Percentiles rank a stretch among this genome's conserved stretches.
These are phyloP conservation scores for Apoda limacodes DNA, from an alignment of 2,888 invertebrate species.

Conservation along the genomic window DNA sequence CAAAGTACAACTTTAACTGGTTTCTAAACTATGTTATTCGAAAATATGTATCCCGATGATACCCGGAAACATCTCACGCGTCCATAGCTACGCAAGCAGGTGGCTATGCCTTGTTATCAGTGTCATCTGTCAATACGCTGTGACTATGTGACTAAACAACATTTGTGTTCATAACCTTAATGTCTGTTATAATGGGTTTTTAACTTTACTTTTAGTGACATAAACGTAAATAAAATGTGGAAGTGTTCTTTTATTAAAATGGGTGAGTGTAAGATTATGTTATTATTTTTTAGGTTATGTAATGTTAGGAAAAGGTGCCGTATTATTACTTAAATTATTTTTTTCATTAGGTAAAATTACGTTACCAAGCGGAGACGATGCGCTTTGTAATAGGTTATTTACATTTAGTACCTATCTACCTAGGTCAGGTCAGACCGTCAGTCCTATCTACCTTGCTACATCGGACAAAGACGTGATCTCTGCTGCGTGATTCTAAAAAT, in stretches of 20 bases:
- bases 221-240: conserved; percentile 43
- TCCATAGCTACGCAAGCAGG: conserved; percentile 32
- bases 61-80: conserved; percentile 32
- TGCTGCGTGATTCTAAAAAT: conserved; percentile 63
- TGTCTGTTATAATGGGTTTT: conserved; percentile 31
- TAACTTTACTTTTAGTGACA: conserved; percentile 37
- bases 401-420: no score
- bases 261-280: conserved; percentile 38
- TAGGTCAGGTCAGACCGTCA: no score
- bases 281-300: conserved; percentile 18
- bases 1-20: conserved; percentile 39
- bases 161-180: conserved; percentile 44
- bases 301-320: no score
- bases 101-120: no score
- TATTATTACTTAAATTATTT: conserved; percentile 37
- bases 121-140: conserved; percentile 61
- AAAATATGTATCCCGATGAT: conserved; percentile 27
- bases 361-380: conserved; percentile 22
- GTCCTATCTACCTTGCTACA: no score
- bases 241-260: conserved; percentile 33
- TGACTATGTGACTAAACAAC: conserved; percentile 39
- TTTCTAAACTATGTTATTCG: conserved; percentile 51
- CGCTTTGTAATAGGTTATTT: conserved; percentile 45
- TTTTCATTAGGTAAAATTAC: conserved; percentile 43
- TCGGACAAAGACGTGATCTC: conserved; percentile 66